A percentile compares a stretch with the other conserved stretches of the same genome.
Evolutionary conservation across 1,140 invertebrate genomes (phyloP).

Genomic region (Marisa cornuarietis): DNA sequence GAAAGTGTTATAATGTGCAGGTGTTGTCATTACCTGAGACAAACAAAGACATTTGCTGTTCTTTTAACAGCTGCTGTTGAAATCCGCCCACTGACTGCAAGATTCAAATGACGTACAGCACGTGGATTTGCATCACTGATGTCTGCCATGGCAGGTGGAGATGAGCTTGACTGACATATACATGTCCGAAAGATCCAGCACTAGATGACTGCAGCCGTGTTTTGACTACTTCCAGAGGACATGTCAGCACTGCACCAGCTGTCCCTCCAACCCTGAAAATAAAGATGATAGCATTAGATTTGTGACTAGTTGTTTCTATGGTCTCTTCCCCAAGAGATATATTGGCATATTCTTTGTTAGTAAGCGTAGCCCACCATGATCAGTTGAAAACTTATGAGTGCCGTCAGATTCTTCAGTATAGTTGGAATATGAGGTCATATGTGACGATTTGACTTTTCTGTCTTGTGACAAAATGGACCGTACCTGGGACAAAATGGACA

Average conservation of each 20-base stretch:
- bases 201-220: conserved; percentile 94
- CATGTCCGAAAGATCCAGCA: conserved; percentile 50
- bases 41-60: conserved; percentile 24
- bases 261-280: conserved; percentile 87
- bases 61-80: background rate
- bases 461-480: no score
- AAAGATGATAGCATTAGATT: background rate
- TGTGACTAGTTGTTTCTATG: no score
- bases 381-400: no score
- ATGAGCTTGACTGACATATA: conserved; percentile 31
- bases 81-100: conserved; percentile 15
- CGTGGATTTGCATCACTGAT: conserved; percentile 18
- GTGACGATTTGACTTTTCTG: no score
- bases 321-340: no score
- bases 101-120: conserved; percentile 18
- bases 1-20: no score
- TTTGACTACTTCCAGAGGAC: conserved; percentile 98
- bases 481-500: no score
- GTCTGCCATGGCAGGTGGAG: conserved; percentile 17
- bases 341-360: no score
- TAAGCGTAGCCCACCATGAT: no score
- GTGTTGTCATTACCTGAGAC: conserved; percentile 25
- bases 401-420: no score
- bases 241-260: conserved; percentile 94
- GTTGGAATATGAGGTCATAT: no score